These are phyloP conservation scores for Cancer borealis DNA, from an alignment of 2,888 invertebrate species.

Conservation along the genomic window DNA sequence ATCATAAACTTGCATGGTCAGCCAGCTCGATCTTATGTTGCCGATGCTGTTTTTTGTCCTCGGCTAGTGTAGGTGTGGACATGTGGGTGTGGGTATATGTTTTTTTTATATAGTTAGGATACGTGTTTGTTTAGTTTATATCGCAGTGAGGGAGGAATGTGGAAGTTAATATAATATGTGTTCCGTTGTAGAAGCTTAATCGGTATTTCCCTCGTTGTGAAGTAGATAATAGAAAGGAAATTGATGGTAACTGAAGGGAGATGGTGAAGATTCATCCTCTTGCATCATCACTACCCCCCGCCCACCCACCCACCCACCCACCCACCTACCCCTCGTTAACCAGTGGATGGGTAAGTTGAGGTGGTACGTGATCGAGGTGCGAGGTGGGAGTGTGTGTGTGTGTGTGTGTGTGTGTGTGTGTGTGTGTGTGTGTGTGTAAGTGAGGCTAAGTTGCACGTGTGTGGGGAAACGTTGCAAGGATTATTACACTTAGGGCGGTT, in stretches of 20 bases:
- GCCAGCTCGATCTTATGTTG: neutral
- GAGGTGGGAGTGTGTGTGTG: neutral
- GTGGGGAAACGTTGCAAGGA: conserved; percentile 11
- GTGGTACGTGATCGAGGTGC: neutral
- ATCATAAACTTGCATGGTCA: conserved; percentile 32
- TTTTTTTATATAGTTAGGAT: neutral
- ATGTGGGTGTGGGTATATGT: neutral
- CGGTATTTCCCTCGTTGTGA: neutral
- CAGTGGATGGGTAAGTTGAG: neutral
- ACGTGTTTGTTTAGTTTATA: no score
- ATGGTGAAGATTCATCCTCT: neutral
- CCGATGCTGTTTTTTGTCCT: neutral
- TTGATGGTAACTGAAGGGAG: neutral
- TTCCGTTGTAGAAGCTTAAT: neutral
- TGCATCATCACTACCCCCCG: neutral
- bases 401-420: no score
- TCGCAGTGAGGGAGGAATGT: no score
- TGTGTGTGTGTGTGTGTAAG: no score
- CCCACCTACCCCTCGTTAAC: neutral
- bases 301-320: no score
- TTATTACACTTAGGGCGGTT: neutral
- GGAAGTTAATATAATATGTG: no score
- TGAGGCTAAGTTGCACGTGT: neutral
- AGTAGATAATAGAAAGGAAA: neutral
- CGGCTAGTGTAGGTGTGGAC: neutral